A percentile compares a stretch with the other conserved stretches of the same genome.
These are phyloP conservation scores for Misgurnus mizolepis DNA, from an alignment of 2,113 vertebrate genomes.

Conservation along the genomic window DNA sequence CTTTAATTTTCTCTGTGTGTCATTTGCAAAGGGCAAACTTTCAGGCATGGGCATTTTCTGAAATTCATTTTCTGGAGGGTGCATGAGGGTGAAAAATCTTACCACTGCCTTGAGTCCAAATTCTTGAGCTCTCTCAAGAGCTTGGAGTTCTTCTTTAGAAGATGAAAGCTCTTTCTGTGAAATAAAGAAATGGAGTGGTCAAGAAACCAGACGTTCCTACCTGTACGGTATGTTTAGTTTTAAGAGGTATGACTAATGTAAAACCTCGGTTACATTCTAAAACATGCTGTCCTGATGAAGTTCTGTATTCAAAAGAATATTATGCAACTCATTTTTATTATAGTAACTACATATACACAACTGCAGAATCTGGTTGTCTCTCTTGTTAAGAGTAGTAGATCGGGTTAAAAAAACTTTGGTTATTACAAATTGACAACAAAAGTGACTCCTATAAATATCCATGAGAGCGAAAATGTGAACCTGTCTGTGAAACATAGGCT, in stretches of 20 bases:
- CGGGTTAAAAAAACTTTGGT: too few relatives aligned
- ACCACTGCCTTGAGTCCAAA: slow-evolving; percentile 98
- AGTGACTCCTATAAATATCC: too few relatives aligned
- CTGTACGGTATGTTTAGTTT: too few relatives aligned
- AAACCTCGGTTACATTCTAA: neutral
- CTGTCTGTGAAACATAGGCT: too few relatives aligned
- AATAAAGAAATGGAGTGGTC: slow-evolving; percentile 41
- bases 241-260: neutral
- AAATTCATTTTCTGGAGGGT: neutral
- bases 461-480: too few relatives aligned
- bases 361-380: too few relatives aligned
- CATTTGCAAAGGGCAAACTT: neutral
- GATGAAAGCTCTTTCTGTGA: slow-evolving; percentile 92
- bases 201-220: neutral
- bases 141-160: slow-evolving; percentile 98
- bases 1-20: neutral
- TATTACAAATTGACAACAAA: too few relatives aligned
- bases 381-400: too few relatives aligned
- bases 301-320: neutral
- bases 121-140: slow-evolving; percentile 96
- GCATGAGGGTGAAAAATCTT: slow-evolving; percentile 57
- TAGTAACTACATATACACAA: too few relatives aligned
- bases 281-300: too few relatives aligned
- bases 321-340: neutral
- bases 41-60: neutral